Base-by-base conservation (phyloP, 2,797 vertebrate species). In the Pseudocheirus occidentalis region DNA sequence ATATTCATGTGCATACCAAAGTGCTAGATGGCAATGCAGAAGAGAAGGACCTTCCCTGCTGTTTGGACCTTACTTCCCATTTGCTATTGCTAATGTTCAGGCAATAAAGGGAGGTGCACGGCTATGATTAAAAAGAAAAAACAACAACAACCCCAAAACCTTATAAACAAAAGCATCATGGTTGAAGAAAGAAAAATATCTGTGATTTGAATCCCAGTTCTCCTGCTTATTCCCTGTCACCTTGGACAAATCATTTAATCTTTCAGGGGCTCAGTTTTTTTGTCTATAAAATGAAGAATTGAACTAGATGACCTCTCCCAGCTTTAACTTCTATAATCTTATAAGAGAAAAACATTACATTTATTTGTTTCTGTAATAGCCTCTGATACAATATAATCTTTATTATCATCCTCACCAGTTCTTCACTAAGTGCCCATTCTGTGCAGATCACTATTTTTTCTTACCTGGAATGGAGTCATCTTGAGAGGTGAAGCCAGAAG, bases 401-500 rank as follows among this genome's bases (percentile, higher is more conserved):
- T n/a, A 46, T 27, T 29, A 40, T 40, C n/a, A 21, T 50, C 73
- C 2, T 87, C 10, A 27, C 21, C 40, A 87, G 3, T 21, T 3
- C 40, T 87, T 87, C 50, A 27, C 40, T 46, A 21, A 87, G 21
- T 46, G 40, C 31, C 21, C 40, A 27, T 2, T 27, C 73, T 87
- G 24, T 31, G 6, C 6, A 55, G 13, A 12, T 14, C 27, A 57
- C 12, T 50, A 52, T 28, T 9, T 27, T 59, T 56, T 31, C 97
- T 98, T 97, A 99, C 99, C 98, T 98, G 96, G 95, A 24, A 96
- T 90, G 21, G 90, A 92, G 93, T 96, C 97, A 1, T 98, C 98
- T 57, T 55, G 97, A 90, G 98, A 94, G 90, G 98, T 98, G 66
- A 98, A 95, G 90, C 98, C 0, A 1, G 99, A 99, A 91, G 98